phyloP scores from a whole-genome alignment of 2,888 invertebrate genomes.

The Flabesymbios commensalis region DNA sequence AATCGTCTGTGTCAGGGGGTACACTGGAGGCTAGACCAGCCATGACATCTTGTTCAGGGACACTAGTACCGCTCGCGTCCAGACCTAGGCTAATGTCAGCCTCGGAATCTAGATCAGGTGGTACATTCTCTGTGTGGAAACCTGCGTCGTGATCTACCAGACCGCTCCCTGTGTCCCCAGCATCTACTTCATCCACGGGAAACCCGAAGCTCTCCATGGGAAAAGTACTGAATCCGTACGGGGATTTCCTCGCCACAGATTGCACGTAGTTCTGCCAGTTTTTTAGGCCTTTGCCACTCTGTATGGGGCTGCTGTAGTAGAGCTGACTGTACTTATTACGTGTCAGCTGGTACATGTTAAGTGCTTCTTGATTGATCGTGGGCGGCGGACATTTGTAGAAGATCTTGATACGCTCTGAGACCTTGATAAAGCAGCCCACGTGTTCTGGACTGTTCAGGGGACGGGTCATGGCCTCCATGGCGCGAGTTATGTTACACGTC shows the following conservation, averaged over 20 bases:
- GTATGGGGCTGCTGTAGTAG: slow-evolving; percentile 16
- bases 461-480: slow-evolving; percentile 11
- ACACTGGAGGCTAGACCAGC: no score
- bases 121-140: no score
- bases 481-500: not conserved
- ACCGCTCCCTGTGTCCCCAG: no score
- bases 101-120: no score
- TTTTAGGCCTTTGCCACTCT: slow-evolving; percentile 6
- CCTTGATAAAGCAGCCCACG: slow-evolving; percentile 6
- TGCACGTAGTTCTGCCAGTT: slow-evolving; percentile 17
- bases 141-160: no score
- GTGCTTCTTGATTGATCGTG: slow-evolving; percentile 7
- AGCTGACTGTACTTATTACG: slow-evolving; percentile 5
- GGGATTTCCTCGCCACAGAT: slow-evolving; percentile 1
- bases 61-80: no score
- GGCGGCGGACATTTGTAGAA: slow-evolving; percentile 23
- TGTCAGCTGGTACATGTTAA: slow-evolving; percentile 10
- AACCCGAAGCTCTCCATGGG: no score
- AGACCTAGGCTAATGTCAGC: no score
- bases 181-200: no score
- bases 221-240: not conserved
- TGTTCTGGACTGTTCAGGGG: not conserved
- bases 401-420: slow-evolving; percentile 13
- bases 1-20: no score
- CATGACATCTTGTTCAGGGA: no score